Evolutionary conservation across 2,888 invertebrate genomes (phyloP), one percentile per base, ranked within the genome.

Genomic region (Apotomis capreana): DNA sequence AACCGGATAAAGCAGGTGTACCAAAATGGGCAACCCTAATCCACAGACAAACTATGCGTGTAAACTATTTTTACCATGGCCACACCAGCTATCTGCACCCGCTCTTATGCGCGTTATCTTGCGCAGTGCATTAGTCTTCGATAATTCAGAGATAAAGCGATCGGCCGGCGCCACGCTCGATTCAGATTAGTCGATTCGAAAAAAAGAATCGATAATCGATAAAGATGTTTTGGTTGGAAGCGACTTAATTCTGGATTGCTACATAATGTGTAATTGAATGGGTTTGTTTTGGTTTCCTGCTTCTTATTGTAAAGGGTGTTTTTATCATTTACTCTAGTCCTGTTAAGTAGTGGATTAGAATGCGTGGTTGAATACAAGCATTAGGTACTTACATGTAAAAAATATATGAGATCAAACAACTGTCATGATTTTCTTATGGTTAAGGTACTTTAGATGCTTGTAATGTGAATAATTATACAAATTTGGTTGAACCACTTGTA

Each of bases 21-120:
- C 58, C 57, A 9, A 40, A 26, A 13, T 55, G 44, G 68, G 68
- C 62, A 68, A 72, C 79, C 82, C 81, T 84, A 83, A 80, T 82
- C 86, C 81, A 76, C 83, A 81, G 84, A 86, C 84, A 88, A 89
- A 89, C 89, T 91, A 92, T 91, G 88, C 90, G 87, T 91, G 91
- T 92, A 90, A 89, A 92, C 91, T 91, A 92, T 92, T 92, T 92
- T 90, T 90, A 92, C 92, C 92, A 92, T 90, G 92, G 85, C 91
- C 92, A 92, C 92, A 92, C 91, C 91, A 83, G 88, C 87, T 92
- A 92, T 93, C 92, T 89, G 91, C 91, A 86, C 88, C 91, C 85
- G 90, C 91, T 91, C 91, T 92, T 90, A 90, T 90, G 90, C 84
- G 86, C 81, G 83, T 88, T 93, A 92, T 93, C 92, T 87, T 83